Evolutionary conservation across 2,113 vertebrate genomes (phyloP).

Genomic region (Pyrgilauda ruficollis): DNA sequence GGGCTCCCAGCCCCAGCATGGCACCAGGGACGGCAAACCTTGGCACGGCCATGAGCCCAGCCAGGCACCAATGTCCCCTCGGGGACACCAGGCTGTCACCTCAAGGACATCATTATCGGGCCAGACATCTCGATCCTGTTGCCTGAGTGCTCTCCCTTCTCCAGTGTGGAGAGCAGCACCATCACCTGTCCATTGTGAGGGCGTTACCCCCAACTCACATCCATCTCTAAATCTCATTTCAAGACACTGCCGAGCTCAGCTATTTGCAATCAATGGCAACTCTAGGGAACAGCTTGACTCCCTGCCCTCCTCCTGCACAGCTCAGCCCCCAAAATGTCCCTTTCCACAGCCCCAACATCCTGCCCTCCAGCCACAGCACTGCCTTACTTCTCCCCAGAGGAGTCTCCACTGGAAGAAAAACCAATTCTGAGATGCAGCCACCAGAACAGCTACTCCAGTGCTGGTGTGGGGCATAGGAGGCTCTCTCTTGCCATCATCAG

Average conservation of each 20-base stretch:
- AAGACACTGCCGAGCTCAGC: neutral
- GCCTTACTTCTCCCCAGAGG: slow-evolving; percentile 76
- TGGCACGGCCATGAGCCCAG: fast-evolving
- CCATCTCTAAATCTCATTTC: neutral
- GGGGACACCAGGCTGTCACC: neutral
- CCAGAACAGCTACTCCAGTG: slow-evolving; percentile 25
- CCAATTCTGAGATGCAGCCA: slow-evolving; percentile 73
- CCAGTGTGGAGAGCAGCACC: fast-evolving
- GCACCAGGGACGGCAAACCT: neutral
- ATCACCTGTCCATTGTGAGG: fast-evolving
- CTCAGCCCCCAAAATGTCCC: neutral
- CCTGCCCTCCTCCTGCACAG: neutral
- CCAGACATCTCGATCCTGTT: fast-evolving
- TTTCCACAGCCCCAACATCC: fast-evolving
- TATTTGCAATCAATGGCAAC: fast-evolving
- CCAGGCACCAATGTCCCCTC: neutral
- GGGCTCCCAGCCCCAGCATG: fast-evolving
- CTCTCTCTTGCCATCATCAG: slow-evolving; percentile 75
- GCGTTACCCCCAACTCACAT: fast-evolving
- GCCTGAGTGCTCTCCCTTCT: neutral
- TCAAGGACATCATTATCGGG: neutral
- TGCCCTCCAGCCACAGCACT: fast-evolving
- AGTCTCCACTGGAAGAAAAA: slow-evolving; percentile 83
- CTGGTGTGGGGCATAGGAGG: neutral
- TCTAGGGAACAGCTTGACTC: neutral